Conservation (phyloP, 2,888 invertebrate genomes). For the Drosophila colorata region DNA sequence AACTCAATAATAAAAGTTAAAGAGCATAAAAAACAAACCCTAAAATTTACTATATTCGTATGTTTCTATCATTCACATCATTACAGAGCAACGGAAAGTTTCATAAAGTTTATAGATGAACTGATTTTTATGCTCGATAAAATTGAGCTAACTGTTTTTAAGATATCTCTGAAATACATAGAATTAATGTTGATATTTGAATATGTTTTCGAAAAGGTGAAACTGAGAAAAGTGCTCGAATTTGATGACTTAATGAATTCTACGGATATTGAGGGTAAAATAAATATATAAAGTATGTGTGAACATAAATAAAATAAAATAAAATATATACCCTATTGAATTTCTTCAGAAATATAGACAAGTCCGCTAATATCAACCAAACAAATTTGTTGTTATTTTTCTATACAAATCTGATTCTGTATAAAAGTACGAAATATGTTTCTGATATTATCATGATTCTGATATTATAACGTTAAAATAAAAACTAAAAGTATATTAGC, state of each 20-base stretch:
- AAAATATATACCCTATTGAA: too few relatives aligned
- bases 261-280: too few relatives aligned
- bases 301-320: too few relatives aligned
- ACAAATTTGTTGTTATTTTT: too few relatives aligned
- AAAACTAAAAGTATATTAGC: too few relatives aligned
- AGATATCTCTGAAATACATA: not conserved
- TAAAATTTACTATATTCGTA: constrained; percentile 37
- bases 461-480: too few relatives aligned
- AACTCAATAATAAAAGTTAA: constrained; percentile 61
- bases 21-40: constrained; percentile 58
- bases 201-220: not conserved
- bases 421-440: too few relatives aligned
- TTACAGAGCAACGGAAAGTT: constrained; percentile 44
- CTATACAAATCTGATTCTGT: too few relatives aligned
- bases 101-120: constrained; percentile 18
- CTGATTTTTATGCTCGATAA: constrained; percentile 44
- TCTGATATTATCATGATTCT: too few relatives aligned
- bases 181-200: not conserved
- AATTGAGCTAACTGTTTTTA: constrained; percentile 33
- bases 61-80: constrained; percentile 20
- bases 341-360: too few relatives aligned
- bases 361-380: too few relatives aligned
- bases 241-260: not conserved
- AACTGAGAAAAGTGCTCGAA: not conserved
- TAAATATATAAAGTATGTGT: too few relatives aligned